Evolutionary conservation across 2,888 invertebrate genomes (phyloP), one percentile per base, ranked within the genome.

Genomic region (Drosophila kuntzei): DNA sequence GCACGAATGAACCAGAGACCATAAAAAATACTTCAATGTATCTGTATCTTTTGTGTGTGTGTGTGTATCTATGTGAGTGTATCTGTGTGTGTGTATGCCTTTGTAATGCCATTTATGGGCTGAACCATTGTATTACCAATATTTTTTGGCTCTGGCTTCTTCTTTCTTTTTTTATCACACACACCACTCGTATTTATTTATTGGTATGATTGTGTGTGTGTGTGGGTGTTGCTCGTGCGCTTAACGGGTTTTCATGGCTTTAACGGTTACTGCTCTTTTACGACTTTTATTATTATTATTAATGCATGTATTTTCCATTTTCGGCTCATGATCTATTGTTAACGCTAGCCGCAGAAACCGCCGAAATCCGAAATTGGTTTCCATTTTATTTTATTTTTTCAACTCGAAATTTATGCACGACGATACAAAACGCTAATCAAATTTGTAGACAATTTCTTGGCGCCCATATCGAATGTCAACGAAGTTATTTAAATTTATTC

Each of bases 221-320:
- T 68, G 84, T 89, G 89, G 85, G 85, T 85, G 85, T 87, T 85
- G 80, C 86, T 87, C 85, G 88, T 86, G 89, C 89, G 89, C 75
- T 86, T 89, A 87, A 86, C 85, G 88, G 88, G 88, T 82, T 89
- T 86, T 82, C 78, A 65, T 72, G 70, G 88, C 86, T 82, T 85
- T 87, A 89, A 85, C 85, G 88, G 89, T 86, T 79, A 84, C 87
- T 71, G 76, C 81, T 71, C 84, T 84, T 88, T 87, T 87, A 82
- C 80, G 85, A 81, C 86, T 79, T 85, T 82, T 87, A 81, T 81
- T 87, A 85, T 84, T 81, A 80, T 81, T 81, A 87, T 81, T 81
- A 85, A 84, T 85, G 82, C 72, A 79, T 85, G 76, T 85, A 81
- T 87, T 79, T 87, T 67, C 88, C 88, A 86, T 82, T 79, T 87